Evolutionary conservation across 2,888 invertebrate genomes (phyloP).

Genomic region (Gastracanthus pulcherrimus): DNA sequence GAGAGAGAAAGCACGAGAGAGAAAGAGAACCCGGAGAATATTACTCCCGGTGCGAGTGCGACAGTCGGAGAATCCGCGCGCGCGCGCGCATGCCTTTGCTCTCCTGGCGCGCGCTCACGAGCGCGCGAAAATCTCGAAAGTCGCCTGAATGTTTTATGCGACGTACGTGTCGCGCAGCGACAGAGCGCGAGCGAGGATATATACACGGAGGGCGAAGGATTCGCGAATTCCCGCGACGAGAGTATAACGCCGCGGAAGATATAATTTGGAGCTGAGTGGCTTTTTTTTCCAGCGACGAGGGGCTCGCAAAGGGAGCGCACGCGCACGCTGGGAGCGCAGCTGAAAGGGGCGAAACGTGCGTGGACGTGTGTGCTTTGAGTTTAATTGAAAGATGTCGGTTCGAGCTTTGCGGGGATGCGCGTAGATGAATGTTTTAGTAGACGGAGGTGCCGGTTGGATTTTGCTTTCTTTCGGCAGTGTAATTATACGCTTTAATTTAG

Average conservation of each 20-base stretch:
- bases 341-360: not conserved
- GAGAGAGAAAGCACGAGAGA: not conserved
- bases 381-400: not conserved
- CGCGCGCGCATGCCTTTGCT: not conserved
- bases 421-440: not conserved
- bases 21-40: constrained; percentile 33
- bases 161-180: constrained; percentile 36
- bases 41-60: constrained; percentile 2
- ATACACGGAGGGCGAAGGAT: no score
- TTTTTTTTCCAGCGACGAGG: not conserved
- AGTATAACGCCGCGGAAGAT: not conserved
- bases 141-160: constrained; percentile 68
- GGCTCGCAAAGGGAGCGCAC: not conserved
- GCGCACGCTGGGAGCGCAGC: not conserved
- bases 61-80: no score
- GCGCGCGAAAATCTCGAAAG: constrained; percentile 55
- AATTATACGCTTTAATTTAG: not conserved
- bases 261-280: constrained; percentile 14
- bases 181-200: not conserved
- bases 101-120: constrained; percentile 54
- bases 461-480: not conserved
- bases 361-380: not conserved
- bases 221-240: not conserved
- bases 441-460: no score
- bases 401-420: no score